Evolutionary conservation across 2,888 invertebrate genomes (phyloP), one percentile per base, ranked within the genome.

Genomic region (Synanthedon formicaeformis): DNA sequence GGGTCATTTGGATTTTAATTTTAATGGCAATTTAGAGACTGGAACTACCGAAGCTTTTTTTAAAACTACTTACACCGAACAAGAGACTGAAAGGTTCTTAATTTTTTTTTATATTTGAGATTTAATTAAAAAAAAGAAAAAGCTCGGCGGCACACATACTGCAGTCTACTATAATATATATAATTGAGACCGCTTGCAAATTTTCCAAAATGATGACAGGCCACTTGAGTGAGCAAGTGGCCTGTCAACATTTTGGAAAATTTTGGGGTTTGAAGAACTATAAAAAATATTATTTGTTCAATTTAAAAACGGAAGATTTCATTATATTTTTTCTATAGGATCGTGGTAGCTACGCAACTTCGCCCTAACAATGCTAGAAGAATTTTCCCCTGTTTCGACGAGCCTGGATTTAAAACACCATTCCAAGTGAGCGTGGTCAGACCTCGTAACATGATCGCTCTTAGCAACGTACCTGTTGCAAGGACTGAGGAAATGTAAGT

Each of bases 311-410:
- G 23, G 5, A 8, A 34, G 0, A 34, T 10, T 34, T 34, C 2
- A 34, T 34, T 34, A 34, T 34, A 34, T 10, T 34, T 8, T 3
- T 49, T 49, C 56, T 56, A 13, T 60, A 90, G 90, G 61, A 87
- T 88, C 63, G 92, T 92, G 64, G 88, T 91, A 14, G 93, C 91
- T 0, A 92, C 93, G 0, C 90, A 93, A 64, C 80, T 94, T 57
- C 85, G 93, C 45, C 92, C 93, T 0, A 92, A 92, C 70, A 90
- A 93, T 66, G 94, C 94, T 0, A 87, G 93, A n/a, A 88, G 89
- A 16, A 85, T 94, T 60, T 95, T 95, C 69, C 95, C 95, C 0
- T 95, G 95, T 65, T 94, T 94, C 71, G 94, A 95, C 68, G 93
- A 94, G 65, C 94, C 94, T 0, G 90, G 89, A 0, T 92, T 91